Evolutionary conservation across 2,797 vertebrate species (phyloP), one percentile per base, ranked within the genome.

Genomic region (Salarias fasciatus): DNA sequence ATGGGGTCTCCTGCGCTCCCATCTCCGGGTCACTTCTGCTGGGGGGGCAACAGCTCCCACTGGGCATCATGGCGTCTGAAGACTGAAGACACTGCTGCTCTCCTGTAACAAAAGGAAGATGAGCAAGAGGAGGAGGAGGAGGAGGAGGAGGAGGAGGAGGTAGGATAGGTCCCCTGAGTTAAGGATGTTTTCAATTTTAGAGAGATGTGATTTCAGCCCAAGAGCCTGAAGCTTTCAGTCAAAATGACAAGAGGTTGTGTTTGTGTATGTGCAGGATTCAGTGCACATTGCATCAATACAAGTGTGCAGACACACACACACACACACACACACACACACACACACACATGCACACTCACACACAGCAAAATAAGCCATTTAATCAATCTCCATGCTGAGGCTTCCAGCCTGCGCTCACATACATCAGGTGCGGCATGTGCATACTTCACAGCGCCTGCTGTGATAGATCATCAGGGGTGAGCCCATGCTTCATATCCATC

Each of bases 161-260:
- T 69, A 44, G 36, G 40, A 53, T 52, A 67, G 54, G 70, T 79
- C 72, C 80, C 75, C 43, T 59, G 72, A 83, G 83, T 79, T 79
- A 73, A 80, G 72, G 66, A 78, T 83, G 71, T 80, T 86, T 85
- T 83, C 75, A 71, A 72, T 72, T 84, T 83, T 73, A 75, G 70
- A 79, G 68, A 80, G 72, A 70, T 24, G 41, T 75, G 70, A 81
- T 83, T 86, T 84, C 63, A 79, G 54, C 38, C 66, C 57, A 70
- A 71, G 63, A 52, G 53, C 75, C 67, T 72, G 61, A 79, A 77
- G 82, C 83, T 83, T 85, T 86, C 78, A 79, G 71, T 85, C 77
- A 79, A 82, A 77, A 62, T 50, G 78, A 76, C 66, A 80, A 65
- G 36, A 55, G 47, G 28, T 28, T 63, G 43, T 68, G 57, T 70